Percentiles rank a stretch among this genome's conserved stretches.
phyloP scores from a whole-genome alignment of 1,140 invertebrate genomes.

The Pinna nobilis region DNA sequence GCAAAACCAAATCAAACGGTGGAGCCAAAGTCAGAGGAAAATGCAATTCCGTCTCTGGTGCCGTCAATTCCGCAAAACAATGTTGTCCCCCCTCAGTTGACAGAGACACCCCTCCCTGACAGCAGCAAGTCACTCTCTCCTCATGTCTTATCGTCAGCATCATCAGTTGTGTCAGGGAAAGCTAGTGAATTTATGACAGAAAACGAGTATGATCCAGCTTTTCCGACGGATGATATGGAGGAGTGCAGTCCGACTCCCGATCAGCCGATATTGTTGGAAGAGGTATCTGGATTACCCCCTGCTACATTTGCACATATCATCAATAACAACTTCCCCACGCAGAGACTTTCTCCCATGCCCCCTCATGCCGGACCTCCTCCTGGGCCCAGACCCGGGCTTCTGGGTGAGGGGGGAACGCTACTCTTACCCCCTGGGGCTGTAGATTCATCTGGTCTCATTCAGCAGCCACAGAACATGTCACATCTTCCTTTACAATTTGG shows the following conservation, averaged over 20 bases:
- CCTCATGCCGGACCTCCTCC: conserved; percentile 5
- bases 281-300: not conserved
- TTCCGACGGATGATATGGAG: conserved; percentile 41
- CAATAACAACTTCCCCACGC: conserved; percentile 20
- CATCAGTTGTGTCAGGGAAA: too few relatives aligned
- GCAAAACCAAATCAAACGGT: too few relatives aligned
- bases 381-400: conserved; percentile 21
- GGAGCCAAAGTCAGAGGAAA: too few relatives aligned
- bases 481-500: conserved; percentile 23
- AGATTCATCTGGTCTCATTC: conserved; percentile 16
- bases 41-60: too few relatives aligned
- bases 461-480: too few relatives aligned
- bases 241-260: conserved; percentile 22
- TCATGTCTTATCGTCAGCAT: too few relatives aligned
- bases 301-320: not conserved
- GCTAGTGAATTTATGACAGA: not conserved
- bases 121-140: too few relatives aligned
- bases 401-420: conserved; percentile 35
- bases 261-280: conserved; percentile 9
- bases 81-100: not conserved
- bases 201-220: conserved; percentile 40
- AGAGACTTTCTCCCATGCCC: conserved; percentile 27
- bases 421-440: conserved; percentile 16
- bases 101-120: not conserved
- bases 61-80: not conserved